A percentile compares a stretch with the other conserved stretches of the same genome.
Conservation (phyloP, 2,113 vertebrate species). For the Numenius arquata region DNA sequence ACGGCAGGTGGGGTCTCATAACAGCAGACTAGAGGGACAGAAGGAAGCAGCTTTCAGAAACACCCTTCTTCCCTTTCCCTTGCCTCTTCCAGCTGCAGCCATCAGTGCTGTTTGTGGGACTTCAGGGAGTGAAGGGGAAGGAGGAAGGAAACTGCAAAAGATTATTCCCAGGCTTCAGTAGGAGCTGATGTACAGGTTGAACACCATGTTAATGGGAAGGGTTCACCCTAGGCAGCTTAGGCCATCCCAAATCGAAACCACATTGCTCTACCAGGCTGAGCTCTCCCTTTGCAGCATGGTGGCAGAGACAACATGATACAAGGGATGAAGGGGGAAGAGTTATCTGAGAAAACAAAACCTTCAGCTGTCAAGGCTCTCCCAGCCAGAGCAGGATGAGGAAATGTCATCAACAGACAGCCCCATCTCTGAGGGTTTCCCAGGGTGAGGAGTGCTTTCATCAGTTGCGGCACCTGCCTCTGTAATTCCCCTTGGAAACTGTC, state of each 20-base stretch:
- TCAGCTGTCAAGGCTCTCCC: background rate
- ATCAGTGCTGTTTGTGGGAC: background rate
- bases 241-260: background rate
- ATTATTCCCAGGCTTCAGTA: background rate
- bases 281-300: background rate
- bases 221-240: background rate
- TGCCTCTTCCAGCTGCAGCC: background rate
- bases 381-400: background rate
- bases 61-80: background rate
- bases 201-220: accelerated
- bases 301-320: accelerated
- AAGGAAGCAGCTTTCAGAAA: background rate
- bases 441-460: background rate
- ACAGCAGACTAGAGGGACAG: background rate
- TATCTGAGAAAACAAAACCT: background rate
- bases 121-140: background rate
- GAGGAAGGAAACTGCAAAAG: background rate
- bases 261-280: background rate
- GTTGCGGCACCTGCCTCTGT: background rate
- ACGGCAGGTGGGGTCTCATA: background rate
- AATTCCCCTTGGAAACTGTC: background rate
- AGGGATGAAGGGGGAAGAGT: background rate
- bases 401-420: background rate
- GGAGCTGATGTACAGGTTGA: background rate
- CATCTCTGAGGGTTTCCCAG: background rate